Base-by-base conservation (phyloP, 2,113 vertebrate genomes). In the Lasiurus borealis region DNA sequence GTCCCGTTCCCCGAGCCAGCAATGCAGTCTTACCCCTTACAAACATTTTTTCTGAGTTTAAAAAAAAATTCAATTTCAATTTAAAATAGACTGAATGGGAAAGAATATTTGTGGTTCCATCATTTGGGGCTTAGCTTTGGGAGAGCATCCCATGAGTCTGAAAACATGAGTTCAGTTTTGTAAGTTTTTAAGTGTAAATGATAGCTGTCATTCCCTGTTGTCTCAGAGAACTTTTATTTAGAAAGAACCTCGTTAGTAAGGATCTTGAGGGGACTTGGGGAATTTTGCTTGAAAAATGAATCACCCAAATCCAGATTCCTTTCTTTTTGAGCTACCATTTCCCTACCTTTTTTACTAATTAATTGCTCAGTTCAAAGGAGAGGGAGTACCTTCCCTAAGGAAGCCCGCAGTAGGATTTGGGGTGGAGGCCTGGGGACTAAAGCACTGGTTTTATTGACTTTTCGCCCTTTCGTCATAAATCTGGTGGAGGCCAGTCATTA, bases 41-140 rank as follows among this genome's bases (percentile, higher is more conserved):
- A n/a, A 52, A 84, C 9, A n/a, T 23, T 48, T 54, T n/a, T n/a
- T 21, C 46, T 81, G 44, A 66, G 87, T 59, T 96, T 82, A 89
- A 93, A 91, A 96, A 66, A 92, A n/a, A 91, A 88, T 46, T 76
- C 1, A 52, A 18, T 7, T 96, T 62, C 78, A 83, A 87, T 90
- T 92, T 93, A 91, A 95, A 85, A 90, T 85, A 80, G 4, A 9
- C 72, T 73, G 52, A 77, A 48, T 34, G 46, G 36, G 27, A 34
- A 77, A 50, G n/a, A 92, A 62, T 46, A 85, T 10, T 84, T 90
- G 52, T 80, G 10, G 68, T 15, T 2, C 25, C 25, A 25, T 90
- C 72, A 31, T 77, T 88, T 88, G 29, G 23, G 88, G 34, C 15
- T 91, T 44, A 14, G 69, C 90, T 95, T 68, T n/a, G 25, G 78